These are phyloP conservation scores for Eulithis prunata DNA, from an alignment of 2,888 invertebrate genomes.

Conservation along the genomic window DNA sequence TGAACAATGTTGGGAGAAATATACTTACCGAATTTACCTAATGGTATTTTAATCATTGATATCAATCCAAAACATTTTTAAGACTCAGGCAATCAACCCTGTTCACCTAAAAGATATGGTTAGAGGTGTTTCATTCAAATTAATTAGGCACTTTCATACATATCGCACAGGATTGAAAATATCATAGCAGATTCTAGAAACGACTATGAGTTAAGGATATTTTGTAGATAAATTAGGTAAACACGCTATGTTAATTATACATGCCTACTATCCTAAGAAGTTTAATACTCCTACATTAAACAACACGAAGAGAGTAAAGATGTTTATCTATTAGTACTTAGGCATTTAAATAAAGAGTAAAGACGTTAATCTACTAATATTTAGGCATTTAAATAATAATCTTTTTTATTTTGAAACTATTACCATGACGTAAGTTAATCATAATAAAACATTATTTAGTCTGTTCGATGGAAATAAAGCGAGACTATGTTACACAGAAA, in stretches of 20 bases:
- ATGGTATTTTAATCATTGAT: background rate
- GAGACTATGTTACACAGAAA: slow-evolving; percentile 47
- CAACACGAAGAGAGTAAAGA: slow-evolving; percentile 45
- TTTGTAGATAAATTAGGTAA: background rate
- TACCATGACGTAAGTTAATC: background rate
- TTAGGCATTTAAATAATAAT: slow-evolving; percentile 44
- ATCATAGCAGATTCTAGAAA: slow-evolving; percentile 15
- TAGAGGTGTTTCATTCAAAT: slow-evolving; percentile 47
- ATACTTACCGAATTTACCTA: no score
- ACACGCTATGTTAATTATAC: slow-evolving; percentile 1
- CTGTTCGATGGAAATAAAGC: slow-evolving; percentile 35
- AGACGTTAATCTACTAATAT: slow-evolving; percentile 30
- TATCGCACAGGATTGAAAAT: slow-evolving; percentile 9
- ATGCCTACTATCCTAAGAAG: slow-evolving; percentile 14
- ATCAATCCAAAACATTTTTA: background rate
- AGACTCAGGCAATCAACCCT: slow-evolving; percentile 55
- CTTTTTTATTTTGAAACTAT: slow-evolving; percentile 7
- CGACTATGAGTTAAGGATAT: slow-evolving; percentile 7
- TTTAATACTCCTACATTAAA: slow-evolving; percentile 51
- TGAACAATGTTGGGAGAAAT: no score
- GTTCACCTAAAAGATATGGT: slow-evolving; percentile 71
- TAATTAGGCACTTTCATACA: slow-evolving; percentile 52
- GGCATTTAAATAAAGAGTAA: slow-evolving; percentile 43
- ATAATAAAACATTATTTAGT: slow-evolving; percentile 40
- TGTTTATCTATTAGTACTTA: slow-evolving; percentile 32